These are phyloP conservation scores for Eudasyphora cyanicolor DNA, from an alignment of 2,888 invertebrate species.

Conservation along the genomic window DNA sequence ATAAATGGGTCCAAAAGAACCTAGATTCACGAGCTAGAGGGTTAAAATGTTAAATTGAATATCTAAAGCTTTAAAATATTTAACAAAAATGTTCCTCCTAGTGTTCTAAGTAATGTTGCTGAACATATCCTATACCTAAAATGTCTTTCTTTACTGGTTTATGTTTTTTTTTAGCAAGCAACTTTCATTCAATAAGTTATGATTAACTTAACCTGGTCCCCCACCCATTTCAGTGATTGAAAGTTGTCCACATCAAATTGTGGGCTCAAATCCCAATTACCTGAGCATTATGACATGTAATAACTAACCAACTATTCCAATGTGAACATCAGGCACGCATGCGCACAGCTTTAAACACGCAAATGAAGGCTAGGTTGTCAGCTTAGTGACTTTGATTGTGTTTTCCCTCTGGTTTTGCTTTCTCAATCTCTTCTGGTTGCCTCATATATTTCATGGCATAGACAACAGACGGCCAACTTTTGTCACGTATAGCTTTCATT, in stretches of 20 bases:
- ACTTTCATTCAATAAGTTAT: no score
- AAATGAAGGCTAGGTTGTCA: conserved; percentile 2
- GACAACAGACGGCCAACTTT: conserved; percentile 36
- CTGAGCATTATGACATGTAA: conserved; percentile 36
- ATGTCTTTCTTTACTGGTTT: no score
- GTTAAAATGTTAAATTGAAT: no score
- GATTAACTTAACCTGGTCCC: no score
- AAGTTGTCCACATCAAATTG: conserved; percentile 28
- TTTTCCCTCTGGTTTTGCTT: neutral
- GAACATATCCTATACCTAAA: no score
- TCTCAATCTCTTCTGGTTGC: neutral
- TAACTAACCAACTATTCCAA: conserved; percentile 21
- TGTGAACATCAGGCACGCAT: conserved; percentile 39
- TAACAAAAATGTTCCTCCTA: no score
- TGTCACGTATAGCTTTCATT: conserved; percentile 63
- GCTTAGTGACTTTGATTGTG: neutral
- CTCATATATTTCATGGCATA: neutral
- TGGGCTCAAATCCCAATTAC: conserved; percentile 46
- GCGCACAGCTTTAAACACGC: conserved; percentile 12
- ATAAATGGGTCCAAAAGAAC: no score
- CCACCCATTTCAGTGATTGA: neutral
- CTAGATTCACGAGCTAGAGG: no score
- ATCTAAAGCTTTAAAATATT: no score
- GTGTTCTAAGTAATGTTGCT: no score
- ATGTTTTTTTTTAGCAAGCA: no score